Evolutionary conservation across 2,113 vertebrate genomes (phyloP), one percentile per base, ranked within the genome.

Genomic region (Aleadryas rufinucha): DNA sequence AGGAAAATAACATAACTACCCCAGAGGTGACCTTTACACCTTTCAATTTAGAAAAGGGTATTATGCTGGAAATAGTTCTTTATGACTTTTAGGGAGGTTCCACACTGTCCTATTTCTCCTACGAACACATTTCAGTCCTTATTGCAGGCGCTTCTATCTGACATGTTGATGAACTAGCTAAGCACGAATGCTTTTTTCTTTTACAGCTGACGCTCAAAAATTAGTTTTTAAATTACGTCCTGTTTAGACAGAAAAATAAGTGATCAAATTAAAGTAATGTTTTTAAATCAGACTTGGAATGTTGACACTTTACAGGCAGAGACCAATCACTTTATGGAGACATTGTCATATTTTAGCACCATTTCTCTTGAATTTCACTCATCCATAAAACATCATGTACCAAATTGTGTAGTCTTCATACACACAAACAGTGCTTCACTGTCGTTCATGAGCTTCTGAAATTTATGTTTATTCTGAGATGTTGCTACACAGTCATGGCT

Each of bases 331-430:
- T 19, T 56, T 87, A 24, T 44, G 31, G n/a, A 44, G 15, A 23
- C 4, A 24, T 56, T 70, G 84, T 53, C 1, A 56, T 11, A 44
- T 74, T 42, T 61, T 44, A 82, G 2, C 12, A n/a, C 3, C 1
- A 35, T 64, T 80, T 47, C 37, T n/a, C 22, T 76, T 49, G 15
- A 45, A 50, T 76, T 75, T 79, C 35, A 33, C 6, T 47, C 37
- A 59, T 61, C 28, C 1, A 0, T 66, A n/a, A 53, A 0, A 16
- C 4, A 61, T 6, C 3, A 7, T 39, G 22, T 53, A 53, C 24
- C 3, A 31, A 61, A 63, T 33, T 20, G 22, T 57, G 11, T 61
- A 66, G 22, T 35, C 2, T 41, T 13, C 28, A 60, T 18, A 20
- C 7, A 23, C 15, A 27, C 2, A 3, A 78, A 53, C 5, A 23